These are phyloP conservation scores for Drosophila fungiperda DNA, from an alignment of 2,888 invertebrate species.

Conservation along the genomic window DNA sequence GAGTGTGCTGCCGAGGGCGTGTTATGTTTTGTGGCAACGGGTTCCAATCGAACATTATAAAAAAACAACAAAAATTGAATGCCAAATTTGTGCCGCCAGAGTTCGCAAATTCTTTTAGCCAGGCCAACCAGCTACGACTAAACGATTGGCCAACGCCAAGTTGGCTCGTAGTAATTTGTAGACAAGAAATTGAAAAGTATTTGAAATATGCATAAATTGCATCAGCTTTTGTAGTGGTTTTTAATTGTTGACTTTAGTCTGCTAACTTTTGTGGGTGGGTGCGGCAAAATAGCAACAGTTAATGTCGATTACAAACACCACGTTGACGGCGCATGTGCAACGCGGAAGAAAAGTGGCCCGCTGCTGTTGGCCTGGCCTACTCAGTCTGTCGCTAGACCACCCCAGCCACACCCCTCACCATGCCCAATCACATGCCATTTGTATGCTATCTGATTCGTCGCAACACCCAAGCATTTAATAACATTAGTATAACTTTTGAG, in stretches of 20 bases:
- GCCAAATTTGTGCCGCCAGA: constrained; percentile 53
- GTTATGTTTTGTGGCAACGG: constrained; percentile 39
- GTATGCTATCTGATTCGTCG: constrained; percentile 71
- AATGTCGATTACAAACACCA: constrained; percentile 12
- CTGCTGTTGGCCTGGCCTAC: constrained; percentile 9
- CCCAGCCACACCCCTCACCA: constrained; percentile 23
- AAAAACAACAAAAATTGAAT: constrained; percentile 45
- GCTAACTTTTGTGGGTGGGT: constrained; percentile 76
- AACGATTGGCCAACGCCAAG: constrained; percentile 48
- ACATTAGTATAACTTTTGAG: not conserved
- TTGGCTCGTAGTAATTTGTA: constrained; percentile 59
- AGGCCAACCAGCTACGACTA: constrained; percentile 3
- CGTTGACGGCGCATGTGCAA: constrained; percentile 67
- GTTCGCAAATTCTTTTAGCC: constrained; percentile 41
- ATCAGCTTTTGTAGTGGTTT: constrained; percentile 65
- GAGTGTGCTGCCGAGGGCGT: constrained; percentile 54
- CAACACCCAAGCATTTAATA: constrained; percentile 42
- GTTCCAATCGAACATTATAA: constrained; percentile 23
- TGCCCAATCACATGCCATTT: constrained; percentile 64
- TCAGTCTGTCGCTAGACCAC: constrained; percentile 28
- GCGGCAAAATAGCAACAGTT: constrained; percentile 48
- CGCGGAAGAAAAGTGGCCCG: constrained; percentile 78
- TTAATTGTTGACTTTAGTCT: constrained; percentile 75
- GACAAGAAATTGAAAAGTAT: constrained; percentile 67
- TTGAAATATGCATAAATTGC: constrained; percentile 78